phyloP scores from a whole-genome alignment of 2,113 vertebrate genomes.

The Callionymus lyra region DNA sequence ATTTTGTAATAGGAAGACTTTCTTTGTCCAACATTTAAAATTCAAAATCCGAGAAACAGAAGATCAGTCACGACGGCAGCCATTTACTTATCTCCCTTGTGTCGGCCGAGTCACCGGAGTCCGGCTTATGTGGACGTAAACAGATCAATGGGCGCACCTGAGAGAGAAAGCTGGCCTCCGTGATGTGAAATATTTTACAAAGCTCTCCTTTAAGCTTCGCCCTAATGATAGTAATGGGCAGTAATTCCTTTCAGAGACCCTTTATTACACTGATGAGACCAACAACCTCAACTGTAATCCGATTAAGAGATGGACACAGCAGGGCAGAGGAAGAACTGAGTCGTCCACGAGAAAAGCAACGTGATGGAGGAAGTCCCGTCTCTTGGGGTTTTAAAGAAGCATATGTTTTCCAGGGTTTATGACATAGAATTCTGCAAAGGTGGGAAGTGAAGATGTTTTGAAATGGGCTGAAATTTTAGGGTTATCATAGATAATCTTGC shows the following conservation, averaged over 20 bases:
- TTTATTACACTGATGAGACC: constrained; percentile 58
- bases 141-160: constrained; percentile 57
- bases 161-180: constrained; percentile 41
- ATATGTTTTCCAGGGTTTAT: too few relatives aligned
- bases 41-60: too few relatives aligned
- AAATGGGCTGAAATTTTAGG: too few relatives aligned
- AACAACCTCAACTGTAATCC: constrained; percentile 54
- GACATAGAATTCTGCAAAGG: too few relatives aligned
- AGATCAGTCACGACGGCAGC: constrained; percentile 1
- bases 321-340: constrained; percentile 18
- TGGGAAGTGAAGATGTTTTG: too few relatives aligned
- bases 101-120: constrained; percentile 27
- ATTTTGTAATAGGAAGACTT: too few relatives aligned
- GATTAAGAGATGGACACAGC: constrained; percentile 49
- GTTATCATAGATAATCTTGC: too few relatives aligned
- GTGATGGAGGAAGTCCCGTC: neutral
- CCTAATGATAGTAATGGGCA: constrained; percentile 57
- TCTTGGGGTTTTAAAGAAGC: too few relatives aligned
- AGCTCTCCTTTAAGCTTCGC: constrained; percentile 39
- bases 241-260: constrained; percentile 49
- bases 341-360: constrained; percentile 4
- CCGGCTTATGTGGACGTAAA: constrained; percentile 44
- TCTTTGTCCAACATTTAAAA: too few relatives aligned
- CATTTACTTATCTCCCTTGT: constrained; percentile 23
- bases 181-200: too few relatives aligned